A percentile compares a stretch with the other conserved stretches of the same genome.
Conservation (phyloP, 53 echinoderm and acorn worm species). For the Paelopatides confundens region DNA sequence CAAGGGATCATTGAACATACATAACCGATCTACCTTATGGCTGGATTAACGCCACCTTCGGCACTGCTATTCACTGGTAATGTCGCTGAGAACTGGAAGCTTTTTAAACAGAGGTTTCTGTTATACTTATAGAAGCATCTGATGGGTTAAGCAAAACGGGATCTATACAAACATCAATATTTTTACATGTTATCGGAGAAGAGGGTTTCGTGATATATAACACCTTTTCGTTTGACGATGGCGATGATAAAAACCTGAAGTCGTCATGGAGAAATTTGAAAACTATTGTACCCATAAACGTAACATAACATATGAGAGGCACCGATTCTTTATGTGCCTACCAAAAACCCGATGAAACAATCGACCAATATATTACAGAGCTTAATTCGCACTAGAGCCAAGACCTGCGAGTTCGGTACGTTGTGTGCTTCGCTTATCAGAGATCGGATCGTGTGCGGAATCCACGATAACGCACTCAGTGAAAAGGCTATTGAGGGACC, state of each 20-base stretch:
- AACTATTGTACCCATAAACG: conserved; percentile 56
- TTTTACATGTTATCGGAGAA: conserved; percentile 59
- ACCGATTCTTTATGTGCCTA: conserved; percentile 16
- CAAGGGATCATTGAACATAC: no score
- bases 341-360: no score
- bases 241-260: conserved; percentile 52
- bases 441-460: no score
- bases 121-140: conserved; percentile 57
- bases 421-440: not conserved
- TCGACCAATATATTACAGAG: no score
- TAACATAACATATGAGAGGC: conserved; percentile 48
- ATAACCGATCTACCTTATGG: no score
- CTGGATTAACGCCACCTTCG: conserved; percentile 49
- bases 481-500: not conserved
- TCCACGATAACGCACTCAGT: not conserved
- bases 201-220: conserved; percentile 58
- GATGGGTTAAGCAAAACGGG: conserved; percentile 30
- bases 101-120: conserved; percentile 58
- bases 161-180: conserved; percentile 16
- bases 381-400: not conserved
- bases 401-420: not conserved
- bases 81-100: conserved; percentile 69
- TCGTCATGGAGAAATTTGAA: no score
- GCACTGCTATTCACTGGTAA: conserved; percentile 57
- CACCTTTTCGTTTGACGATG: conserved; percentile 58